Base-by-base conservation (phyloP, 1,140 invertebrate genomes). In the Zophobas atratus region DNA sequence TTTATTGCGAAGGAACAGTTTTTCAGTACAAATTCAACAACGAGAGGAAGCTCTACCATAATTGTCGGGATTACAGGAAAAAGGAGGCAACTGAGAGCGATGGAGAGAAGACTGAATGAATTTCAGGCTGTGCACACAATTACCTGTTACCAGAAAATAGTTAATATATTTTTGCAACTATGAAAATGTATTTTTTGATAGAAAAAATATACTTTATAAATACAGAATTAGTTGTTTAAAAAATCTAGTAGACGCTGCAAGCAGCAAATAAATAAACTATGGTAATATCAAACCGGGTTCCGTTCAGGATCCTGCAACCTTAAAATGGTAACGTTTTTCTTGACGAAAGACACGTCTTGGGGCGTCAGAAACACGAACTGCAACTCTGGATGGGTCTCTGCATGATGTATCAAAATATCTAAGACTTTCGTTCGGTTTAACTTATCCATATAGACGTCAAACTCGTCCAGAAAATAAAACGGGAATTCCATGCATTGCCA, bases 381-480 rank as follows among this genome's bases (percentile, higher is more conserved):
- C 33, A 90, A 87, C 60, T 89, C 86, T 5, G 87, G 86, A 82
- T 90, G 90, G 33, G 85, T 86, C 77, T 88, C 86, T 0, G 93
- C 92, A 84, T 94, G 91, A 75, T 89, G 84, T 34, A 94, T 83
- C 5, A 95, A 87, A 72, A 94, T 88, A 76, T 93, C 89, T 85
- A 94, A 91, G 49, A 93, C 92, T 53, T 90, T 89, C 77, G 90
- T 89, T 6, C 93, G 89, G 85, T 94, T 94, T 2, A 94, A 87
- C 84, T 93, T 91, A 85, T 95, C 94, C 95, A 99, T 99, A 86
- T 97, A 99, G 0, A 99, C 97, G 86, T 99, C 98, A 87, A 99
- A 99, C 89, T 99, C 98, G 86, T 99, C 98, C 53, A 99, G 89
- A 84, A 98, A 97, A 85, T 96, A 94, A 86, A 99, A 99, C 0